phyloP scores from a whole-genome alignment of 2,113 vertebrate species.

The Stigmatopora nigra region DNA sequence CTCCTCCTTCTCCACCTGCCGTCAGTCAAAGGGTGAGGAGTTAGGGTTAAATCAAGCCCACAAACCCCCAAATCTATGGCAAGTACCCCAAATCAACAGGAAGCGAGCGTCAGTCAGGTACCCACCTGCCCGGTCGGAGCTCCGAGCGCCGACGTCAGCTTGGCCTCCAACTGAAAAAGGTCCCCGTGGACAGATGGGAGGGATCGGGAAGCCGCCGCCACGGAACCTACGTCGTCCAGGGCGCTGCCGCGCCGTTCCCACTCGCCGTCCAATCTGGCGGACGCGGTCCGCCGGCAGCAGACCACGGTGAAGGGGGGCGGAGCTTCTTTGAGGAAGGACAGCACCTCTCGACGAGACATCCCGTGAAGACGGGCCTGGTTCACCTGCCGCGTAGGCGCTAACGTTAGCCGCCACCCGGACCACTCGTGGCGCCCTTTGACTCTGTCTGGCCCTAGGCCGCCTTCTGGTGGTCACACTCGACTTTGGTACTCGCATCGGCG shows the following conservation, averaged over 20 bases:
- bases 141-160: slow-evolving; percentile 46
- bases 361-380: slow-evolving; percentile 84
- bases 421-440: too few relatives aligned
- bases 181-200: neutral
- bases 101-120: too few relatives aligned
- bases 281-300: slow-evolving; percentile 79
- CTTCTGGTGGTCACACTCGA: too few relatives aligned
- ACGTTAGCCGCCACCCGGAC: neutral
- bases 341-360: slow-evolving; percentile 81
- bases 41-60: too few relatives aligned
- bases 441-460: too few relatives aligned
- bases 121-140: slow-evolving; percentile 13
- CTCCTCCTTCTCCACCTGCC: slow-evolving; percentile 24
- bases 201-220: neutral
- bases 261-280: slow-evolving; percentile 24
- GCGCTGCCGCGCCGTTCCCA: slow-evolving; percentile 6
- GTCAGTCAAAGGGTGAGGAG: neutral
- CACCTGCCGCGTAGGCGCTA: slow-evolving; percentile 65
- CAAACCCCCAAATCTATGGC: too few relatives aligned
- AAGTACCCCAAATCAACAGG: too few relatives aligned
- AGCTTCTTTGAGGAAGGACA: slow-evolving; percentile 88
- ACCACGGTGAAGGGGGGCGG: slow-evolving; percentile 89
- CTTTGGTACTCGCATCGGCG: too few relatives aligned
- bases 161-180: slow-evolving; percentile 49
- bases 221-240: slow-evolving; percentile 55